These are phyloP conservation scores for Alviniconcha marisindica DNA, from an alignment of 1,140 invertebrate genomes.

Conservation along the genomic window DNA sequence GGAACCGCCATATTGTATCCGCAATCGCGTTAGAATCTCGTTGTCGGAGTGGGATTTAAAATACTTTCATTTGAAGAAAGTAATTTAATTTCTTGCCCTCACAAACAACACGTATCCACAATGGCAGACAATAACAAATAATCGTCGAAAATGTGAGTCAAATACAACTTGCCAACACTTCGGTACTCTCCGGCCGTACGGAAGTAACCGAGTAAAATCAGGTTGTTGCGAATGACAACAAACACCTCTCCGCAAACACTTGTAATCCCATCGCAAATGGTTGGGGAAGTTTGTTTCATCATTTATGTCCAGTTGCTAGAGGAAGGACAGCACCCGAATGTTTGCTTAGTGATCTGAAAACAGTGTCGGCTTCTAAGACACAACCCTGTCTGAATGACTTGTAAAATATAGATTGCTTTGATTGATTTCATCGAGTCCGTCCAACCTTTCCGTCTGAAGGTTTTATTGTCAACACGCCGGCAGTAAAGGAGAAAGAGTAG, in stretches of 20 bases:
- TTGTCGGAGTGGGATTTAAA: background rate
- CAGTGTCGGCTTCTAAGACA: background rate
- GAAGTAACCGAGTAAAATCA: background rate
- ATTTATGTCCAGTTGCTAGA: background rate
- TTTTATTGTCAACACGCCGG: background rate
- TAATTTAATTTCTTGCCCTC: background rate
- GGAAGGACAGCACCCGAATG: too few relatives aligned
- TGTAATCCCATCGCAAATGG: too few relatives aligned
- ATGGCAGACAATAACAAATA: background rate
- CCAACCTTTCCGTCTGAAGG: background rate
- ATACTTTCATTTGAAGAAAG: background rate
- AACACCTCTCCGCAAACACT: background rate
- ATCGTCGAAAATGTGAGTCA: background rate
- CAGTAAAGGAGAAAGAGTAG: too few relatives aligned
- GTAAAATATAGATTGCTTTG: background rate
- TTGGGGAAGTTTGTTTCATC: background rate
- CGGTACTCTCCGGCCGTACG: background rate
- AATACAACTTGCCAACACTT: background rate
- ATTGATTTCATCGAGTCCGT: background rate
- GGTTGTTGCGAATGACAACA: conserved; percentile 37
- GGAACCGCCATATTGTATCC: conserved; percentile 47
- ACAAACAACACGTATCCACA: background rate
- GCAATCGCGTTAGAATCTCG: conserved; percentile 13
- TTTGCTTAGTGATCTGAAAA: background rate
- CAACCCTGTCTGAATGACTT: background rate